Base-by-base conservation (phyloP, 2,113 vertebrate genomes). In the Microtus richardsoni region DNA sequence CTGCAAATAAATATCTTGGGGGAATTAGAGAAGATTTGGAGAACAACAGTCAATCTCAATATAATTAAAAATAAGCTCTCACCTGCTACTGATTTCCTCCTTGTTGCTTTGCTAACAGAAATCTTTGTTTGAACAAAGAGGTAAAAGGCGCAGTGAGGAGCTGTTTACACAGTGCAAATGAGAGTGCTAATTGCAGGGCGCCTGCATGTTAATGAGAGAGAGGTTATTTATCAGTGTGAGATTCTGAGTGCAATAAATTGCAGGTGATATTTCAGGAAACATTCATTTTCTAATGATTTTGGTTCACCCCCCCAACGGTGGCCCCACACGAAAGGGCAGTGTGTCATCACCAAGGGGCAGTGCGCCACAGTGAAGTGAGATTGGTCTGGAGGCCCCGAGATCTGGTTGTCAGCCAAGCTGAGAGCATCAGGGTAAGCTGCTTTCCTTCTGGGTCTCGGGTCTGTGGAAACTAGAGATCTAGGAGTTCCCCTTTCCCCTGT, bases 1-100 rank as follows among this genome's bases (percentile, higher is more conserved):
- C 96, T 96, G 96, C 97, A 98, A 97, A 98, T 97, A 97, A 97
- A 97, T 97, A 98, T 98, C 97, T 98, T 97, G 95, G 97, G 96
- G 94, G 97, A 98, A 98, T 98, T 97, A 98, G 86, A 95, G 96
- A 95, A 97, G 97, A 98, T 98, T 97, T 97, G 93, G 95, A 97
- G 97, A 97, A 97, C 97, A 97, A 98, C 95, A 97, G 97, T 97
- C 97, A 97, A 97, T 98, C 97, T 97, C 96, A 97, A 91, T 98
- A 96, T 98, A 98, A 98, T 98, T 97, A 97, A 97, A 98, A 97
- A 97, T 98, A 98, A 98, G 97, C 97, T 96, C 97, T 98, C 97
- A 98, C 97, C 97, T 98, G 97, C 97, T 96, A 98, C 97, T 97
- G 97, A 98, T 97, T 98, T 97, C 96, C 95, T 97, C 91, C 95